Conservation (phyloP, 2,888 invertebrate genomes). For the Adela reaumurella region DNA sequence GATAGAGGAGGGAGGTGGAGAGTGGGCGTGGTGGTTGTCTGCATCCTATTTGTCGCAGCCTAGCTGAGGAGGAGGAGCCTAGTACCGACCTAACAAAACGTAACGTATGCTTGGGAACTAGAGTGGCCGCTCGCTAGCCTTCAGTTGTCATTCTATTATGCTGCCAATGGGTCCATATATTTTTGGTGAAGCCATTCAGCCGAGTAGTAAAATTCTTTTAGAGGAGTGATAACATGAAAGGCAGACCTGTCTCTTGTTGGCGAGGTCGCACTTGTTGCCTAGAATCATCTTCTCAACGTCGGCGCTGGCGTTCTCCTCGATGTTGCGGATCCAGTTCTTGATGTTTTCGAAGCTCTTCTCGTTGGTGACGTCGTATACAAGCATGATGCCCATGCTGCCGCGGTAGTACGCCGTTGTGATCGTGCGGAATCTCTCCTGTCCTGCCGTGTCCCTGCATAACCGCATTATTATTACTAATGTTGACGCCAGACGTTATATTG, state of each 20-base stretch:
- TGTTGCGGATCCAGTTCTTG: slow-evolving; percentile 98
- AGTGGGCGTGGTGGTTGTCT: too few species aligned
- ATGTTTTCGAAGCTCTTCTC: slow-evolving; percentile 99
- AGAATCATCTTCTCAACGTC: slow-evolving; percentile 99
- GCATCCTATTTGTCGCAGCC: too few species aligned
- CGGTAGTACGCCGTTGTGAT: slow-evolving; percentile 99
- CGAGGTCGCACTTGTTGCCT: slow-evolving; percentile 98
- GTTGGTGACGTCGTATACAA: slow-evolving; percentile 98
- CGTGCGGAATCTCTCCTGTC: slow-evolving; percentile 97
- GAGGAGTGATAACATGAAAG: slow-evolving; percentile 1
- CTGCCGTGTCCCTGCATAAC: slow-evolving; percentile 93
- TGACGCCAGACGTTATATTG: too few species aligned
- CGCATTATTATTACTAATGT: too few species aligned
- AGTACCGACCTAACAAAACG: too few species aligned
- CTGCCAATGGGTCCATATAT: too few species aligned
- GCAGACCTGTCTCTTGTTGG: slow-evolving; percentile 85
- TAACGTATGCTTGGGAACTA: too few species aligned
- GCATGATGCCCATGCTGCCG: slow-evolving; percentile 99
- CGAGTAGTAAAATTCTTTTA: slow-evolving; percentile 1
- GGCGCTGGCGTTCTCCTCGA: slow-evolving; percentile 97
- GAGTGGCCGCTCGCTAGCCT: too few species aligned
- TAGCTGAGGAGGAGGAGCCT: too few species aligned
- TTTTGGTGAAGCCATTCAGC: too few species aligned
- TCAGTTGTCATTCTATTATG: too few species aligned
- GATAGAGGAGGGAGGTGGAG: too few species aligned